These are phyloP conservation scores for Enteromius thamalakanensis DNA, from an alignment of 2,797 vertebrate genomes.

Conservation along the genomic window DNA sequence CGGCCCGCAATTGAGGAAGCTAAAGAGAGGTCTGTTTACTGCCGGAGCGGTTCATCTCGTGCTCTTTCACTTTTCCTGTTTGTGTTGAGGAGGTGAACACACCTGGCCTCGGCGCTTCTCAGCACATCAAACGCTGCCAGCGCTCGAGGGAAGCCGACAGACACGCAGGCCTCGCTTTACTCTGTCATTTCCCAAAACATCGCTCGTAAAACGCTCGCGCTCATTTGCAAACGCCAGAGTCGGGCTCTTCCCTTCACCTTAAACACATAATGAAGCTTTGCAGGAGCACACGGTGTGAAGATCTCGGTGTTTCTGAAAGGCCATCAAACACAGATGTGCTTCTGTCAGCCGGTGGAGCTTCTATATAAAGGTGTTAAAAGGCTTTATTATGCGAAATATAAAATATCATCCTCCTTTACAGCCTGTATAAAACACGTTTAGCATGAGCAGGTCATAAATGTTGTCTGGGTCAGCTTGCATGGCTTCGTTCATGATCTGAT, in stretches of 20 bases:
- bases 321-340: neutral
- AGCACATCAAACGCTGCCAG: slow-evolving; percentile 76
- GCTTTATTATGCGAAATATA: no score
- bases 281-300: no score
- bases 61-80: slow-evolving; percentile 72
- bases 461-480: neutral
- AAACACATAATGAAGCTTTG: neutral
- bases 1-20: slow-evolving; percentile 65
- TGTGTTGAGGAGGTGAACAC: slow-evolving; percentile 72
- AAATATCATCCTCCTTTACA: neutral
- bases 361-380: no score
- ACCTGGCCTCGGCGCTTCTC: slow-evolving; percentile 69
- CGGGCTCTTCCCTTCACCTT: neutral
- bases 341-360: neutral
- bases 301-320: neutral
- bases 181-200: slow-evolving; percentile 69
- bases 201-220: slow-evolving; percentile 71
- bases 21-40: slow-evolving; percentile 70
- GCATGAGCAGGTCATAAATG: neutral
- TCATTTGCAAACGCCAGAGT: slow-evolving; percentile 25
- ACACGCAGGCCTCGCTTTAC: slow-evolving; percentile 64
- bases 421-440: neutral
- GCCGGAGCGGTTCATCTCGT: slow-evolving; percentile 66
- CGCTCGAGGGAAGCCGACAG: slow-evolving; percentile 57
- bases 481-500: no score